phyloP scores from a whole-genome alignment of 2,113 vertebrate species.

The Oreochromis spilurus region DNA sequence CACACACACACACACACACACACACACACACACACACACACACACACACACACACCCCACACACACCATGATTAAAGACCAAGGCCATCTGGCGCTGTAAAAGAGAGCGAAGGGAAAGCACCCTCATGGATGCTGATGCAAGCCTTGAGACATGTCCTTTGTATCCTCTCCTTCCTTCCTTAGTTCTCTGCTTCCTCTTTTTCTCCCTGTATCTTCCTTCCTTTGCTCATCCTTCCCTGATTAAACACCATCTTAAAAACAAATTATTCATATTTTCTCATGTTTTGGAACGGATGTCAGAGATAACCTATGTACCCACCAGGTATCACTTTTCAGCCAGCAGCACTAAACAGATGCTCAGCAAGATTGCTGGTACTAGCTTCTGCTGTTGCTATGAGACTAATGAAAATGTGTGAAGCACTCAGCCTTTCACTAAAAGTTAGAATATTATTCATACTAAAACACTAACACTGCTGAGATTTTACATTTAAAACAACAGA shows the following conservation, averaged over 20 bases:
- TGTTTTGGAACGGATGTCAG: conserved; percentile 14
- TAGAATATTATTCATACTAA: background rate
- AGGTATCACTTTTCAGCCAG: conserved; percentile 34
- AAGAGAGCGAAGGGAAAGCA: conserved; percentile 38
- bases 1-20: conserved; percentile 3
- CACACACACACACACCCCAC: background rate
- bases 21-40: conserved; percentile 14
- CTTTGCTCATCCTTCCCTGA: background rate
- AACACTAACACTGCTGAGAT: background rate
- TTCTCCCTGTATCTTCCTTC: background rate
- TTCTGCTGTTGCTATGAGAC: conserved; percentile 28
- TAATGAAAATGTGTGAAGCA: conserved; percentile 22
- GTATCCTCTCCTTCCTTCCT: conserved; percentile 26
- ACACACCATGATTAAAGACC: conserved; percentile 62
- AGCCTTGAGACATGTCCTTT: conserved; percentile 58
- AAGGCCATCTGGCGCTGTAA: conserved; percentile 59
- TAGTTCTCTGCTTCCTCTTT: conserved; percentile 8
- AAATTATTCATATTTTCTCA: conserved; percentile 24
- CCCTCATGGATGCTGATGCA: conserved; percentile 60
- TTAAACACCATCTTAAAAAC: conserved; percentile 26
- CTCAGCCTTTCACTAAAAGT: background rate
- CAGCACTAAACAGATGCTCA: conserved; percentile 41
- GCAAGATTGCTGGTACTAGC: background rate
- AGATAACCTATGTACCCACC: conserved; percentile 29
- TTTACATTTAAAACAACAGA: background rate